Percentiles rank a stretch among this genome's conserved stretches.
Evolutionary conservation across 1,140 invertebrate genomes (phyloP).

Genomic region (Chelonus insularis): DNA sequence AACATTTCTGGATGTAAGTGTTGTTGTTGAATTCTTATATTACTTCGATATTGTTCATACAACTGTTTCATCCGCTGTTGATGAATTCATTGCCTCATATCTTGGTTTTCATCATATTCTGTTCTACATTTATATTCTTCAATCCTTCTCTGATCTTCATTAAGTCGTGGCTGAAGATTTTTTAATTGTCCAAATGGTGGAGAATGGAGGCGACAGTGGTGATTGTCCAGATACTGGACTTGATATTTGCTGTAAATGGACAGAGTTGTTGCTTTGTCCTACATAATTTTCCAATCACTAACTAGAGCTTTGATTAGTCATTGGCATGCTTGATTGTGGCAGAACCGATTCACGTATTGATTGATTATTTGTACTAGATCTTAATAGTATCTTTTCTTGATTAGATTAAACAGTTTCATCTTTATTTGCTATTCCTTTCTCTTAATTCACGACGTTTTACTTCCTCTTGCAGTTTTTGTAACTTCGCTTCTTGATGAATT

Average conservation of each 20-base stretch:
- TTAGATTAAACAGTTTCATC: too few species aligned
- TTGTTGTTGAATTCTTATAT: slow-evolving; percentile 43
- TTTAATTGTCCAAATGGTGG: slow-evolving; percentile 21
- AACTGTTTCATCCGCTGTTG: slow-evolving; percentile 47
- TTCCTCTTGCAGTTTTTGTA: slow-evolving; percentile 83
- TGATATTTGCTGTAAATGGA: slow-evolving; percentile 32
- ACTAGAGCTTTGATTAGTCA: slow-evolving; percentile 34
- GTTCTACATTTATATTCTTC: slow-evolving; percentile 63
- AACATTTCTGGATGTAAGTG: slow-evolving; percentile 55
- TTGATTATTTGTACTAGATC: slow-evolving; percentile 46
- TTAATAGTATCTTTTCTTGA: slow-evolving; percentile 30
- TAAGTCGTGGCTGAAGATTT: slow-evolving; percentile 33
- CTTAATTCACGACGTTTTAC: slow-evolving; percentile 72
- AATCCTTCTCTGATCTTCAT: slow-evolving; percentile 60
- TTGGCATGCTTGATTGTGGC: slow-evolving; percentile 37
- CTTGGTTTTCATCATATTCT: slow-evolving; percentile 59
- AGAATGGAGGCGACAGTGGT: slow-evolving; percentile 36
- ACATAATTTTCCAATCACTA: slow-evolving; percentile 38
- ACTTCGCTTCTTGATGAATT: slow-evolving; percentile 73
- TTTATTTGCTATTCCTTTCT: too few species aligned
- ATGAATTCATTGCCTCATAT: slow-evolving; percentile 47
- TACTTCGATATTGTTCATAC: slow-evolving; percentile 38
- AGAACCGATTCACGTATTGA: slow-evolving; percentile 43
- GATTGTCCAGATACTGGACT: too few species aligned
- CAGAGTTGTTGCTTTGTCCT: slow-evolving; percentile 35